Evolutionary conservation across 2,888 invertebrate species (phyloP).

Genomic region (Papilio protenor): DNA sequence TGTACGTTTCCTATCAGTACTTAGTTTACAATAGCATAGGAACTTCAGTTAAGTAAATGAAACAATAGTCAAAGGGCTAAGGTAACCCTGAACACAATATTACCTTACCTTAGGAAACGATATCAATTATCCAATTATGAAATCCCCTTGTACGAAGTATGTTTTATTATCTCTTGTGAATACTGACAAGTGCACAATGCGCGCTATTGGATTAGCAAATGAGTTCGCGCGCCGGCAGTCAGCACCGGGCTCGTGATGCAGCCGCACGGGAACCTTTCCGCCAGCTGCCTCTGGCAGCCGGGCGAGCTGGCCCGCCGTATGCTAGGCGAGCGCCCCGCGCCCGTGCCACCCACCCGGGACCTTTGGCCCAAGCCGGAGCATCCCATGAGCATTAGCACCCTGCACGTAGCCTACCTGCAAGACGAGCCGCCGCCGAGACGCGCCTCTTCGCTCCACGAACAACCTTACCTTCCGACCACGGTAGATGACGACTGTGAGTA

Average conservation of each 20-base stretch:
- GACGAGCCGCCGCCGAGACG: constrained; percentile 67
- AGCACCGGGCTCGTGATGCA: constrained; percentile 73
- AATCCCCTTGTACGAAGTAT: constrained; percentile 47
- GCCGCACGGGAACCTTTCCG: constrained; percentile 77
- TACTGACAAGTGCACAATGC: constrained; percentile 76
- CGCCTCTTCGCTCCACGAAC: constrained; percentile 66
- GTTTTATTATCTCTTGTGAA: constrained; percentile 68
- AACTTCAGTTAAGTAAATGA: neutral
- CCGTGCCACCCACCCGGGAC: constrained; percentile 77
- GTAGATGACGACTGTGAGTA: constrained; percentile 57
- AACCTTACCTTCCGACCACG: constrained; percentile 61
- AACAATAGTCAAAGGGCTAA: constrained; percentile 11
- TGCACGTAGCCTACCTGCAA: constrained; percentile 76
- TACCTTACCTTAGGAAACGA: constrained; percentile 23
- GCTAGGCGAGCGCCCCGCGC: constrained; percentile 76
- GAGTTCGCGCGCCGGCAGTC: constrained; percentile 67
- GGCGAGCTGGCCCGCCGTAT: constrained; percentile 77
- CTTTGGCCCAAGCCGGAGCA: constrained; percentile 71
- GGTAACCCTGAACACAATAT: constrained; percentile 36
- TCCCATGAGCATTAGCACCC: constrained; percentile 76
- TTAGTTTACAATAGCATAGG: neutral
- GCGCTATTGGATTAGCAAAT: constrained; percentile 75
- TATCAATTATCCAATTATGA: constrained; percentile 50
- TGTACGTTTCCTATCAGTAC: neutral
- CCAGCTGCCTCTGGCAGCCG: constrained; percentile 81